These are phyloP conservation scores for Phortica variegata DNA, from an alignment of 1,140 invertebrate species.

Conservation along the genomic window DNA sequence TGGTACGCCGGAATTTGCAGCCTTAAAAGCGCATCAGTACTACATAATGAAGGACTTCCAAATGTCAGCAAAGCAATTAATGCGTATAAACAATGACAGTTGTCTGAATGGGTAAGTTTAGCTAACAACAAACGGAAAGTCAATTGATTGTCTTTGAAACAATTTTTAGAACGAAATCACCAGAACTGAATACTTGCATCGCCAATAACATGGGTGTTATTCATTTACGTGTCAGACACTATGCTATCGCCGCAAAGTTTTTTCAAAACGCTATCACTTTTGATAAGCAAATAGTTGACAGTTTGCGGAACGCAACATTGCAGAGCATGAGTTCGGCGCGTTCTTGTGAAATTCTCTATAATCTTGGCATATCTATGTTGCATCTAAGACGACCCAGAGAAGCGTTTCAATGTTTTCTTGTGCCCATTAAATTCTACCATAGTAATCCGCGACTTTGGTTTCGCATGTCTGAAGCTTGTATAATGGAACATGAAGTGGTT, in stretches of 20 bases:
- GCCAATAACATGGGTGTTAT: constrained; percentile 90
- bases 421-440: constrained; percentile 81
- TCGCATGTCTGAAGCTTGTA: constrained; percentile 89
- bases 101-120: constrained; percentile 27
- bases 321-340: constrained; percentile 59
- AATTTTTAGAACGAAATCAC: constrained; percentile 63
- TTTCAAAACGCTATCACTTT: constrained; percentile 81
- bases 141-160: too few relatives aligned
- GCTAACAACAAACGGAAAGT: too few relatives aligned
- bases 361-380: constrained; percentile 84
- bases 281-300: constrained; percentile 67
- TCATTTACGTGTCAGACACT: constrained; percentile 83
- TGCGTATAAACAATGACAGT: constrained; percentile 54
- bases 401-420: constrained; percentile 90
- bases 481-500: constrained; percentile 70
- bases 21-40: constrained; percentile 61
- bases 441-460: constrained; percentile 90
- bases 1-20: constrained; percentile 40
- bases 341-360: constrained; percentile 84
- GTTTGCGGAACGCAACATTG: constrained; percentile 38
- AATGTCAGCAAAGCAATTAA: constrained; percentile 60
- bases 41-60: constrained; percentile 62
- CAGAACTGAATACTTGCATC: constrained; percentile 70
- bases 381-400: constrained; percentile 76
- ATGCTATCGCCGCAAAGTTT: constrained; percentile 81